These are phyloP conservation scores for Cheilosia urbana DNA, from an alignment of 2,888 invertebrate genomes.

Conservation along the genomic window DNA sequence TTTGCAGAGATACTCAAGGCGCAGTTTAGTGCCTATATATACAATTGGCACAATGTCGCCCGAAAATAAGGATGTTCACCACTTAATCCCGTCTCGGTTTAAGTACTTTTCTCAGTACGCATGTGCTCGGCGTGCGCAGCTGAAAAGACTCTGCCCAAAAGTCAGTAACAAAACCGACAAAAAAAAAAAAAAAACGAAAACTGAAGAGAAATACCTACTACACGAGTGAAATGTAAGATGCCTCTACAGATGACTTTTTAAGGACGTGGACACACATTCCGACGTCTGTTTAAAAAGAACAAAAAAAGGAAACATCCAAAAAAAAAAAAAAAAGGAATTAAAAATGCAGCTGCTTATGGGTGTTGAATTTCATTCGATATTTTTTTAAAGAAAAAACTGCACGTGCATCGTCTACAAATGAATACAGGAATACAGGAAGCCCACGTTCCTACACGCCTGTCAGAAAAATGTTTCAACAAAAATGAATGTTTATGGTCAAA, in stretches of 20 bases:
- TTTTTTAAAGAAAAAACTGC: conserved; percentile 49
- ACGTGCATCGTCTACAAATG: conserved; percentile 51
- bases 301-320: background rate
- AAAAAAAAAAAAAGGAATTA: conserved; percentile 70
- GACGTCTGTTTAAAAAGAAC: conserved; percentile 51
- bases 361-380: conserved; percentile 55
- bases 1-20: background rate
- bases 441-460: conserved; percentile 68
- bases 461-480: conserved; percentile 50
- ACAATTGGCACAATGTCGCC: conserved; percentile 13
- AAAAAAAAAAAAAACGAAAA: background rate
- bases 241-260: conserved; percentile 66
- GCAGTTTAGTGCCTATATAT: background rate
- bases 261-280: conserved; percentile 63
- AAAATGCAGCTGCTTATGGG: conserved; percentile 74
- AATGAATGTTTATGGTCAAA: conserved; percentile 64
- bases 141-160: conserved; percentile 47
- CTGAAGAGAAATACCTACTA: no score
- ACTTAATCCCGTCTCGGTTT: conserved; percentile 46
- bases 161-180: conserved; percentile 17
- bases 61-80: conserved; percentile 40
- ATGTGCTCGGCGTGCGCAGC: conserved; percentile 60
- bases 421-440: conserved; percentile 70
- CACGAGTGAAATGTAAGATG: conserved; percentile 62
- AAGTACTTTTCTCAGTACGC: conserved; percentile 38